Evolutionary conservation across 2,888 invertebrate genomes (phyloP).

Genomic region (Euproctis similis): DNA sequence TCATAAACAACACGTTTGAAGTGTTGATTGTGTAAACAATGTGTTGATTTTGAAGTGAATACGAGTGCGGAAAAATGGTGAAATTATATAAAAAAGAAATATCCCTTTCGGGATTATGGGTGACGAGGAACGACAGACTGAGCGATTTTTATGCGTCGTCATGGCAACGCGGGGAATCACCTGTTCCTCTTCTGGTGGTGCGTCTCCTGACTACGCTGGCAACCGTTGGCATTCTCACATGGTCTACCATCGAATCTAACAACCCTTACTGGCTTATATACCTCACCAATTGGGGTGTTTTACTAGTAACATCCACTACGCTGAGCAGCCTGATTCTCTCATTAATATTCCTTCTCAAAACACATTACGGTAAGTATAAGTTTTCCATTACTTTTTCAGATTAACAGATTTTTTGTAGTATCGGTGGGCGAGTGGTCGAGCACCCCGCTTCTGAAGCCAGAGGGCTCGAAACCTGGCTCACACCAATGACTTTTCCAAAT

Average conservation of each 20-base stretch:
- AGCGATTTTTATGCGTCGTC: slow-evolving; percentile 61
- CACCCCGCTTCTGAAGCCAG: too few relatives aligned
- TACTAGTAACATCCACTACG: slow-evolving; percentile 39
- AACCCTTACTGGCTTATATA: slow-evolving; percentile 48
- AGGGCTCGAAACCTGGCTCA: too few relatives aligned
- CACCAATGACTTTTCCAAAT: too few relatives aligned
- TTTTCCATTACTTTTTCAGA: too few relatives aligned
- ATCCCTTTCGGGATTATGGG: slow-evolving; percentile 52
- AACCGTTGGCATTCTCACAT: slow-evolving; percentile 41
- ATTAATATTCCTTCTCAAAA: slow-evolving; percentile 28
- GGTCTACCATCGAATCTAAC: slow-evolving; percentile 40
- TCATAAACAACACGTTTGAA: background rate
- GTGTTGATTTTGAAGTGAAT: slow-evolving; percentile 6
- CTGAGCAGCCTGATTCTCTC: slow-evolving; percentile 47
- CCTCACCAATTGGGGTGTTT: slow-evolving; percentile 64
- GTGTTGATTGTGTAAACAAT: background rate
- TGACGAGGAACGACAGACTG: slow-evolving; percentile 45
- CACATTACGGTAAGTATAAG: slow-evolving; percentile 39
- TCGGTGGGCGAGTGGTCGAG: too few relatives aligned
- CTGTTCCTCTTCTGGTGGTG: slow-evolving; percentile 47
- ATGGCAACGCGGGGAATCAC: slow-evolving; percentile 62
- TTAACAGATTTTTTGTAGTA: too few relatives aligned
- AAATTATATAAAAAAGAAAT: slow-evolving; percentile 53
- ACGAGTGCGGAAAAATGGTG: slow-evolving; percentile 44
- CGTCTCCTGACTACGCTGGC: slow-evolving; percentile 36